phyloP scores from a whole-genome alignment of 1,140 invertebrate species.

The Diorhabda elongata region DNA sequence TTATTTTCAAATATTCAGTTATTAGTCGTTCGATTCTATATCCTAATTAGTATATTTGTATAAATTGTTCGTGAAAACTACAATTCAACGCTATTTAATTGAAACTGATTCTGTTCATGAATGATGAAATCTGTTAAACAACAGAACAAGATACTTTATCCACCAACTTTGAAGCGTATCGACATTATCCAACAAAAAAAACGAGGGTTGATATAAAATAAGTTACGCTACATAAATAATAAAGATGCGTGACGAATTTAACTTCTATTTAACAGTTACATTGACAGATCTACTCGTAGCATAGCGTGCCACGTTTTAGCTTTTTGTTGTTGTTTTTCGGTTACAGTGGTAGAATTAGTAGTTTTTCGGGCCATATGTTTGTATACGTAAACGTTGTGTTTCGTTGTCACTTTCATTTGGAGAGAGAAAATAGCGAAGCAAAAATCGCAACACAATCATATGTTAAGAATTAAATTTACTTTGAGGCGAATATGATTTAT shows the following conservation, averaged over 20 bases:
- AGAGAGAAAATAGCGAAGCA: background rate
- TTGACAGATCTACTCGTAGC: background rate
- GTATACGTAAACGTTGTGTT: background rate
- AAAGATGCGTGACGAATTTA: background rate
- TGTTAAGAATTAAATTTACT: too few relatives aligned
- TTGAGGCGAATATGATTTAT: too few relatives aligned
- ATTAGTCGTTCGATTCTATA: too few relatives aligned
- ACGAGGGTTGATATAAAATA: background rate
- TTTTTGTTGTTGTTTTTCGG: background rate
- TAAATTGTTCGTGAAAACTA: too few relatives aligned
- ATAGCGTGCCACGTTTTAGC: background rate
- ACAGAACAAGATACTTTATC: too few relatives aligned
- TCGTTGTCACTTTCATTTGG: background rate
- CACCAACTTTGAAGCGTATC: too few relatives aligned
- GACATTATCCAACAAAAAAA: background rate
- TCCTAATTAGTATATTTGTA: too few relatives aligned
- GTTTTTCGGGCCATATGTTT: background rate
- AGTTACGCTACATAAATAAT: background rate
- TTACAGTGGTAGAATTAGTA: background rate
- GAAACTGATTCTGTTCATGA: too few relatives aligned
- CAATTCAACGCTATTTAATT: too few relatives aligned
- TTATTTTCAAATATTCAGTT: too few relatives aligned
- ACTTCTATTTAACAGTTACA: constrained; percentile 2
- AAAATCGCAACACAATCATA: background rate
- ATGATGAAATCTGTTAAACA: too few relatives aligned